Conservation (phyloP, 2,888 invertebrate genomes). For the Altica lythri region DNA sequence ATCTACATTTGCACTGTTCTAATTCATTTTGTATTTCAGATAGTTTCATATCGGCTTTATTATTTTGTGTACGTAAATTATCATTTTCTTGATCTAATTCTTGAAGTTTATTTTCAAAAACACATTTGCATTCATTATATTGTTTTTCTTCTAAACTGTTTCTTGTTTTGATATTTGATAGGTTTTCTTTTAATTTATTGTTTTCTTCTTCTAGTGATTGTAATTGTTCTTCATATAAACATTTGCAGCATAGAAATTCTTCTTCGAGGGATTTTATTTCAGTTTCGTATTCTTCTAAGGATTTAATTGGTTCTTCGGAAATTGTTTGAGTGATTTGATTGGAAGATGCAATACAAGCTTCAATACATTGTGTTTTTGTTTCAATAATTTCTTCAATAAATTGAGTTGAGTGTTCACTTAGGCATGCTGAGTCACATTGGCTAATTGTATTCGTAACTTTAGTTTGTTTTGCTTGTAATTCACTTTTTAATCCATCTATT, state of each 20-base stretch:
- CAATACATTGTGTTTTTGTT: background rate
- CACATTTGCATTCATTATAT: background rate
- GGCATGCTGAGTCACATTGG: background rate
- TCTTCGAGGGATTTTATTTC: constrained; percentile 2
- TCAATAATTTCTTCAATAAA: background rate
- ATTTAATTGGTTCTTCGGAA: background rate
- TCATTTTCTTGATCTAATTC: too few relatives aligned
- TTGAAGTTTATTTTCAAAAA: background rate
- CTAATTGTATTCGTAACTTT: background rate
- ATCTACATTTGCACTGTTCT: background rate
- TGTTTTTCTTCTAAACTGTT: background rate
- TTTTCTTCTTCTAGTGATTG: background rate
- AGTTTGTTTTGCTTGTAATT: background rate
- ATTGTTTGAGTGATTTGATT: background rate
- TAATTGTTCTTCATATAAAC: background rate
- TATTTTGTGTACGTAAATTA: too few relatives aligned
- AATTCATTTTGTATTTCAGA: background rate
- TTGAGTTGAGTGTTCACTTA: background rate
- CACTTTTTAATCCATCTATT: background rate
- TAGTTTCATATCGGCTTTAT: too few relatives aligned
- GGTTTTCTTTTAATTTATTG: background rate
- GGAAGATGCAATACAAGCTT: background rate
- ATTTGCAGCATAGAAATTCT: background rate
- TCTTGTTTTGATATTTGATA: background rate
- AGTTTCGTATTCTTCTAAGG: background rate